Conservation (phyloP, 2,113 vertebrate species). For the Fulmarus glacialis region DNA sequence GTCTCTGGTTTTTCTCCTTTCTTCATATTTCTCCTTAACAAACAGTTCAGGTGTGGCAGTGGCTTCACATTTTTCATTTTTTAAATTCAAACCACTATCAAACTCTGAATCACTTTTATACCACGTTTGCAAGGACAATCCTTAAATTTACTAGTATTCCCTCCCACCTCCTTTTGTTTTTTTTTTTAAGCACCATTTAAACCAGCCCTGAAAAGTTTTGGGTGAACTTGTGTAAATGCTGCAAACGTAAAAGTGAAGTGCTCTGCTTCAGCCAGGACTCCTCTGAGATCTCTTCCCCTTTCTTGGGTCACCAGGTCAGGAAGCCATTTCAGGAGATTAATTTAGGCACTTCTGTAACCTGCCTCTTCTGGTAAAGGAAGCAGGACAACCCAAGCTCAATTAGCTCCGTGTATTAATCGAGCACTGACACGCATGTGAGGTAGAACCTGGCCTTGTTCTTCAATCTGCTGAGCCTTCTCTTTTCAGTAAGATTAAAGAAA, state of each 20-base stretch:
- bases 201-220: neutral
- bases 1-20: neutral
- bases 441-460: neutral
- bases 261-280: neutral
- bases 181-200: neutral
- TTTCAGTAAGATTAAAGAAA: neutral
- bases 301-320: neutral
- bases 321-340: neutral
- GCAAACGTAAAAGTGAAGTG: neutral
- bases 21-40: neutral
- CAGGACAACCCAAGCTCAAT: neutral
- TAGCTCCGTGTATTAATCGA: fast-evolving
- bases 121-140: neutral
- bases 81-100: neutral
- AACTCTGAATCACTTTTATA: neutral
- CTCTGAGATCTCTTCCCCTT: neutral
- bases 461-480: neutral
- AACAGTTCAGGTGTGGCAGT: neutral
- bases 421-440: neutral
- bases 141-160: neutral
- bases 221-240: neutral
- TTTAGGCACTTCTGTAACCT: neutral
- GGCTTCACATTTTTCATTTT: neutral
- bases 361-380: neutral
- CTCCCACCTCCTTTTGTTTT: fast-evolving